Conservation (phyloP, 2,113 vertebrate genomes). For the Mesembrinibis cayennensis region DNA sequence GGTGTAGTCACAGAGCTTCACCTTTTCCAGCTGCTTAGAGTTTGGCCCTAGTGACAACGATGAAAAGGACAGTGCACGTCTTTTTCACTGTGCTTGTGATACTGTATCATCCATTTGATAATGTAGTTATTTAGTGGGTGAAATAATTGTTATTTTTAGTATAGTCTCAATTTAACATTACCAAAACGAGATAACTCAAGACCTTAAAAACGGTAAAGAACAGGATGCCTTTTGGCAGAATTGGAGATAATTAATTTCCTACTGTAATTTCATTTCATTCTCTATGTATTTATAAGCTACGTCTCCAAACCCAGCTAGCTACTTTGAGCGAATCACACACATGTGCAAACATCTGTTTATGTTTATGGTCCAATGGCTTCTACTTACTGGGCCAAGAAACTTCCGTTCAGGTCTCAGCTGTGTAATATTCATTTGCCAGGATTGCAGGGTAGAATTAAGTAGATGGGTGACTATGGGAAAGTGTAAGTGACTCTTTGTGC, state of each 20-base stretch:
- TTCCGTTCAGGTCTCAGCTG: not conserved
- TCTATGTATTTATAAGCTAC: not conserved
- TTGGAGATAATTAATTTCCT: not conserved
- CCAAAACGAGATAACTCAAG: not conserved
- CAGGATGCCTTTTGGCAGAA: not conserved
- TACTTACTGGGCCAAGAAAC: not conserved
- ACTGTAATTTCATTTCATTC: not conserved
- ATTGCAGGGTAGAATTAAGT: not conserved
- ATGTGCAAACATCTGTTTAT: conserved; percentile 6
- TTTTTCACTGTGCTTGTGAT: not conserved
- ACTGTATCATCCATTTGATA: not conserved
- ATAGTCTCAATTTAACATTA: not conserved
- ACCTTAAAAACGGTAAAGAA: not conserved
- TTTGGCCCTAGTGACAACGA: not conserved
- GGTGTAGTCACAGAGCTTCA: not conserved
- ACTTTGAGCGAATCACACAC: not conserved
- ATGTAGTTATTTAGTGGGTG: not conserved
- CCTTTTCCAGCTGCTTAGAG: not conserved
- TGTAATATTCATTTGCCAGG: not conserved
- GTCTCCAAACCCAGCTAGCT: not conserved
- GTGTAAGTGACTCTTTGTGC: not conserved
- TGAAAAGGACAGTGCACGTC: not conserved
- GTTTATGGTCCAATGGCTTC: not conserved
- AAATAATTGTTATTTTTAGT: not conserved
- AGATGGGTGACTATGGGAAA: not conserved